A percentile compares a stretch with the other conserved stretches of the same genome.
Evolutionary conservation across 1,140 invertebrate genomes (phyloP).

Genomic region (Galleria mellonella): DNA sequence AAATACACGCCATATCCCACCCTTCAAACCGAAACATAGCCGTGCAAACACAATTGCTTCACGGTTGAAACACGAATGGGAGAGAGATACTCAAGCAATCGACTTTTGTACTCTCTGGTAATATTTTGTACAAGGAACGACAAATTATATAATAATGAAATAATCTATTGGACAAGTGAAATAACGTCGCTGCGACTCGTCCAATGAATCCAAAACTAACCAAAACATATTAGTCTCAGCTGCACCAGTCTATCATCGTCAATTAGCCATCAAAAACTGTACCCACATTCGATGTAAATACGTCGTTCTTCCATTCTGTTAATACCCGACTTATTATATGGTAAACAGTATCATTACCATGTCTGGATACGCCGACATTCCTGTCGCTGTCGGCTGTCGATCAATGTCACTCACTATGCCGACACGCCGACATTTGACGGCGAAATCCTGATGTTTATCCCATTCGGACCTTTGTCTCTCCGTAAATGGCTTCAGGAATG

Average conservation of each 20-base stretch:
- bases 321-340: slow-evolving; percentile 61
- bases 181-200: no score
- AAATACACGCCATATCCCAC: no score
- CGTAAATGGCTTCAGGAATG: slow-evolving; percentile 53
- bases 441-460: slow-evolving; percentile 46
- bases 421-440: slow-evolving; percentile 27
- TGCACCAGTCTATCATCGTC: no score
- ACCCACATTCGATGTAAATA: slow-evolving; percentile 3
- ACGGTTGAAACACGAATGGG: no score
- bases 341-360: slow-evolving; percentile 61
- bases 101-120: no score
- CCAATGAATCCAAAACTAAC: background rate
- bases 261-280: no score
- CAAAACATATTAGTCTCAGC: background rate
- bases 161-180: no score
- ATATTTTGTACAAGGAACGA: no score
- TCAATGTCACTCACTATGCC: slow-evolving; percentile 43
- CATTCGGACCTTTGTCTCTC: slow-evolving; percentile 50
- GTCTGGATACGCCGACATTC: slow-evolving; percentile 25
- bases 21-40: no score
- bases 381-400: slow-evolving; percentile 33
- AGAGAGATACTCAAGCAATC: no score
- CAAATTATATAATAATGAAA: no score
- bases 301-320: slow-evolving; percentile 19
- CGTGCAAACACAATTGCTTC: no score